phyloP scores from a whole-genome alignment of 2,113 vertebrate genomes.

The Micromys minutus region DNA sequence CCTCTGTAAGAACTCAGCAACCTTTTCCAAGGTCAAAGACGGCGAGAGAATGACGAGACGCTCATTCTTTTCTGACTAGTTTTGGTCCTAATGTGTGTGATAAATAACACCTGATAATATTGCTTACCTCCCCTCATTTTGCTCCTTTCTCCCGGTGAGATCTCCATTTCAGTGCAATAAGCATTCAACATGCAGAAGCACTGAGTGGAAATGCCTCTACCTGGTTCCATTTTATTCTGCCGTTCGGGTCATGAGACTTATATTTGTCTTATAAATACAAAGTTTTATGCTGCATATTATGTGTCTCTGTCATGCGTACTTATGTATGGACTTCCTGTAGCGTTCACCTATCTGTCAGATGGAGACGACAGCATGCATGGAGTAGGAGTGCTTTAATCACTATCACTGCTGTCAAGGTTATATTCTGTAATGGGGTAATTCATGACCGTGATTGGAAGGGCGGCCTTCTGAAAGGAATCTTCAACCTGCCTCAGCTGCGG shows the following conservation, averaged over 20 bases:
- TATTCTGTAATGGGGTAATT: conserved; percentile 5
- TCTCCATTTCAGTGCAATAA: conserved; percentile 58
- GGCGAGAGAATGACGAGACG: conserved; percentile 65
- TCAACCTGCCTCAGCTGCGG: neutral
- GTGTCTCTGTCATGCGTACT: neutral
- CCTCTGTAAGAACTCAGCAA: conserved; percentile 47
- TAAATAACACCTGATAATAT: conserved; percentile 72
- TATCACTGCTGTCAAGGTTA: neutral
- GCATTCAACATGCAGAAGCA: conserved; percentile 44
- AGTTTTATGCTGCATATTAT: neutral
- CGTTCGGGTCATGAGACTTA: conserved; percentile 9
- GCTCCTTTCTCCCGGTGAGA: neutral
- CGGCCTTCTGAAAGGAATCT: neutral
- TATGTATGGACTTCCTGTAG: neutral
- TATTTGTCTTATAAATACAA: neutral
- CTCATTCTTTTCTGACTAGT: conserved; percentile 71
- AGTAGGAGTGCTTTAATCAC: neutral
- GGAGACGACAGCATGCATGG: neutral
- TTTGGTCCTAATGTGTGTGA: conserved; percentile 73
- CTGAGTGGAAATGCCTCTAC: conserved; percentile 23
- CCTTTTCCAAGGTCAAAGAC: conserved; percentile 79
- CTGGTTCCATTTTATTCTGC: conserved; percentile 3
- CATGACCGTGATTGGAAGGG: neutral
- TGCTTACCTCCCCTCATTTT: conserved; percentile 72
- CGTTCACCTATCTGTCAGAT: neutral